Percentiles rank a stretch among this genome's conserved stretches.
Conservation (phyloP, 1,140 invertebrate genomes). For the Diachasma alloeum region DNA sequence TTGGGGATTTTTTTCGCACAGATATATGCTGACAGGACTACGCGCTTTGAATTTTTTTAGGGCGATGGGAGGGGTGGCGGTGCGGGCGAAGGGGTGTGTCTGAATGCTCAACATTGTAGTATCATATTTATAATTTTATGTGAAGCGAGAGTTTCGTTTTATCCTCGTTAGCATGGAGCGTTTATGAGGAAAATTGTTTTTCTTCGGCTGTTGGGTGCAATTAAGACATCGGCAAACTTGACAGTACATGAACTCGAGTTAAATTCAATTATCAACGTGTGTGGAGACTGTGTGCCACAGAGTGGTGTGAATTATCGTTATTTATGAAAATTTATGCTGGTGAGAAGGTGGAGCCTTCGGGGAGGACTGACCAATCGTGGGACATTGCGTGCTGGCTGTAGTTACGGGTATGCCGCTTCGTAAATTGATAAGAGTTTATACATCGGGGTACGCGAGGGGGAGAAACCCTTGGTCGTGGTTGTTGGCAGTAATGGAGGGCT, state of each 20-base stretch:
- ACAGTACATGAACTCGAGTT: slow-evolving; percentile 25
- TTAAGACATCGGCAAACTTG: slow-evolving; percentile 3
- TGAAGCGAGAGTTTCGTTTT: no score
- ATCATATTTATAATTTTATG: neutral
- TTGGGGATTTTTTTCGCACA: slow-evolving; percentile 48
- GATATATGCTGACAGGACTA: slow-evolving; percentile 54
- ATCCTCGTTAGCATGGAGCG: no score
- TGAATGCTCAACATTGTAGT: slow-evolving; percentile 15
- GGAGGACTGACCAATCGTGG: slow-evolving; percentile 49
- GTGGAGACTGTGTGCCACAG: neutral
- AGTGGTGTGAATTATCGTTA: slow-evolving; percentile 47
- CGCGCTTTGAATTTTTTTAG: slow-evolving; percentile 58
- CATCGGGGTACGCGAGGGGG: slow-evolving; percentile 26
- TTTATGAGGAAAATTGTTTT: neutral
- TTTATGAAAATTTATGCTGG: slow-evolving; percentile 59
- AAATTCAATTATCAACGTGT: slow-evolving; percentile 43
- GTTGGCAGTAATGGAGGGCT: neutral
- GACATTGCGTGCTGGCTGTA: slow-evolving; percentile 55
- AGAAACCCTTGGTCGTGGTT: neutral
- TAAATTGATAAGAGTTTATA: slow-evolving; percentile 60
- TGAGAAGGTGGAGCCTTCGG: slow-evolving; percentile 56
- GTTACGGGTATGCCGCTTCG: slow-evolving; percentile 47
- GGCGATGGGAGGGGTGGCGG: neutral
- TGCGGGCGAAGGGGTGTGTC: neutral
- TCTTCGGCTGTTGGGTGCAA: neutral